phyloP scores from a whole-genome alignment of 2,888 invertebrate genomes.

The Eupithecia subfuscata region DNA sequence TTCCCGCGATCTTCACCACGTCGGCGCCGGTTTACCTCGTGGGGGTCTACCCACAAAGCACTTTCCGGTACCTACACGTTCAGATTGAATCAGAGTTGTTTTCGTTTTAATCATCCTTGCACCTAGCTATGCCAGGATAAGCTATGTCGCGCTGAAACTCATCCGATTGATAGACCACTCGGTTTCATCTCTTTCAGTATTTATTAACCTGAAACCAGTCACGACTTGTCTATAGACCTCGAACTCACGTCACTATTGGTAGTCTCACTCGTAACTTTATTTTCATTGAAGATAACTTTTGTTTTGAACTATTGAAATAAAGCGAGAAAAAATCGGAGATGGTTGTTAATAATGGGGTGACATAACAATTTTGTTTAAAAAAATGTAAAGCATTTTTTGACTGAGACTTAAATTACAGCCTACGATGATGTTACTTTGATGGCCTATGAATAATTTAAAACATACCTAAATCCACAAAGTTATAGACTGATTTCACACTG shows the following conservation, averaged over 20 bases:
- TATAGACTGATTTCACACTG: background rate
- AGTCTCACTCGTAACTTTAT: background rate
- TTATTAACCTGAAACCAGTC: conserved; percentile 34
- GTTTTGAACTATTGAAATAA: background rate
- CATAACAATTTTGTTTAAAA: no score
- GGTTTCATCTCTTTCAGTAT: conserved; percentile 33
- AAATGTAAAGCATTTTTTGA: no score
- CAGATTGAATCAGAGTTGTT: background rate
- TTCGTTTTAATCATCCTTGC: background rate
- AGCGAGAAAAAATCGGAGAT: background rate
- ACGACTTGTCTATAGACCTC: conserved; percentile 10
- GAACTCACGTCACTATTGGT: background rate
- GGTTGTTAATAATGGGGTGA: background rate
- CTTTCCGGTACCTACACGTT: background rate
- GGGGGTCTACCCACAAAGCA: background rate
- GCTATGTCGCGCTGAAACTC: conserved; percentile 24
- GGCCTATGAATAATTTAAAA: no score
- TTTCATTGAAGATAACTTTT: background rate
- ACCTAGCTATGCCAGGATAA: background rate
- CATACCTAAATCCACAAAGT: no score
- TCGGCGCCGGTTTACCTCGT: background rate
- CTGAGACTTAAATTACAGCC: no score
- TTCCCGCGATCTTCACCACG: background rate
- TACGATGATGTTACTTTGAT: no score
- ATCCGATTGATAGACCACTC: conserved; percentile 28